These are phyloP conservation scores for Dolichopus griseipennis DNA, from an alignment of 2,888 invertebrate genomes.

Conservation along the genomic window DNA sequence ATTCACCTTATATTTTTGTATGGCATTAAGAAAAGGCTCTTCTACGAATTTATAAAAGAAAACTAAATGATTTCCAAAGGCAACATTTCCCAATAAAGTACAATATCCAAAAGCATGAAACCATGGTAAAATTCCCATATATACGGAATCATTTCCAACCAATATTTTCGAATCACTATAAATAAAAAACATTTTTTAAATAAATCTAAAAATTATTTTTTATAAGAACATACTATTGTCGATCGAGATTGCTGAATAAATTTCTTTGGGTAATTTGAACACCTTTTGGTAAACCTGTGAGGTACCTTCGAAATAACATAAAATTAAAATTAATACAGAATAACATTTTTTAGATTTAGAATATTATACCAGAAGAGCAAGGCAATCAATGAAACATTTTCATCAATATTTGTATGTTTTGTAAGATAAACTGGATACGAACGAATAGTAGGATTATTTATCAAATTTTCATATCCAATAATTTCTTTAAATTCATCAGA, in stretches of 20 bases:
- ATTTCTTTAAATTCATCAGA: constrained; percentile 26
- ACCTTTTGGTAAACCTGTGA: constrained; percentile 70
- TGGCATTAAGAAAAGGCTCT: constrained; percentile 59
- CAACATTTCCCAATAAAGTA: constrained; percentile 51
- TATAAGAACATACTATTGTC: constrained; percentile 19
- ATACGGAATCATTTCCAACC: not conserved
- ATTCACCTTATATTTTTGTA: constrained; percentile 53
- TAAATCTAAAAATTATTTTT: constrained; percentile 20
- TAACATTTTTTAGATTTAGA: not conserved
- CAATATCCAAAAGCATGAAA: constrained; percentile 76
- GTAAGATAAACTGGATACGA: constrained; percentile 40
- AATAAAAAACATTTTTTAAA: constrained; percentile 28
- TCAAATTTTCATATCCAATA: constrained; percentile 19
- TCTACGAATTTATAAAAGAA: constrained; percentile 60
- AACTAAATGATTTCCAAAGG: constrained; percentile 52
- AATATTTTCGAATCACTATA: not conserved
- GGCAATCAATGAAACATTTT: constrained; percentile 59
- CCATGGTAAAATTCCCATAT: constrained; percentile 65
- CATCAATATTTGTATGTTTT: constrained; percentile 44
- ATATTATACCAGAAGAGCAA: constrained; percentile 60
- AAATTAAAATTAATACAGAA: not conserved
- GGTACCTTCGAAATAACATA: constrained; percentile 39
- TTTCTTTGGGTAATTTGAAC: constrained; percentile 65
- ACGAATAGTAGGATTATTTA: constrained; percentile 32
- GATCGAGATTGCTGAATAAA: constrained; percentile 43